A percentile compares a stretch with the other conserved stretches of the same genome.
These are phyloP conservation scores for Macrobrachium nipponense DNA, from an alignment of 1,140 invertebrate species.

Conservation along the genomic window DNA sequence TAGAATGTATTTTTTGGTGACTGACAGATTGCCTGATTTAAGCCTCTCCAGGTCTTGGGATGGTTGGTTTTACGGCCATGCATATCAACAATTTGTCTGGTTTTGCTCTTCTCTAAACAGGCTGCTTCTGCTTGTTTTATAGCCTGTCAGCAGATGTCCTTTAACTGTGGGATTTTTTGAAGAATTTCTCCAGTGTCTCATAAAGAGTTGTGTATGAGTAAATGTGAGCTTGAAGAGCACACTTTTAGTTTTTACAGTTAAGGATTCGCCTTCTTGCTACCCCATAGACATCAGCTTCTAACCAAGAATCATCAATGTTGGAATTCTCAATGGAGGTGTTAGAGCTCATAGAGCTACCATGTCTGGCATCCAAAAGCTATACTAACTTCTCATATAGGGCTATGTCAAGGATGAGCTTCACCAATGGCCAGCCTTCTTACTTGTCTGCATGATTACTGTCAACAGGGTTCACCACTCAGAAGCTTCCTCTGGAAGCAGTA, in stretches of 20 bases:
- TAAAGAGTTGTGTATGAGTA: conserved; percentile 3
- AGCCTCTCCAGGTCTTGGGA: conserved; percentile 11
- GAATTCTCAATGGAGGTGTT: conserved; percentile 25
- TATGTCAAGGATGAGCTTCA: not conserved
- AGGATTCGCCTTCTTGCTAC: too few species aligned
- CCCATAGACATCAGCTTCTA: conserved; percentile 15
- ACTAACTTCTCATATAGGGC: conserved; percentile 28
- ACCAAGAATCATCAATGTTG: not conserved
- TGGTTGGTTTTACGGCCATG: conserved; percentile 25
- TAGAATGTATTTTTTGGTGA: not conserved
- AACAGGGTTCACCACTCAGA: conserved; percentile 61
- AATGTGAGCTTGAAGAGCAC: not conserved
- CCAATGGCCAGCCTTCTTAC: too few species aligned
- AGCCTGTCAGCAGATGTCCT: not conserved
- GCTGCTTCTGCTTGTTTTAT: not conserved
- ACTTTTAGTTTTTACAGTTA: conserved; percentile 17
- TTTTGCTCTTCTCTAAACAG: not conserved
- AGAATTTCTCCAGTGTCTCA: conserved; percentile 10
- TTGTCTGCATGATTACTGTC: conserved; percentile 44
- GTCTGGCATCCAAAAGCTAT: conserved; percentile 27
- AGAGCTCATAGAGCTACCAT: not conserved
- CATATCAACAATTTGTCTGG: conserved; percentile 23
- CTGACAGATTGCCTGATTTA: conserved; percentile 2
- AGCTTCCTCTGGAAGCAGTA: conserved; percentile 58
- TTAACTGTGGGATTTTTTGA: not conserved